Percentiles rank a stretch among this genome's conserved stretches.
These are phyloP conservation scores for Syngnathus floridae DNA, from an alignment of 2,113 vertebrate species.

Conservation along the genomic window DNA sequence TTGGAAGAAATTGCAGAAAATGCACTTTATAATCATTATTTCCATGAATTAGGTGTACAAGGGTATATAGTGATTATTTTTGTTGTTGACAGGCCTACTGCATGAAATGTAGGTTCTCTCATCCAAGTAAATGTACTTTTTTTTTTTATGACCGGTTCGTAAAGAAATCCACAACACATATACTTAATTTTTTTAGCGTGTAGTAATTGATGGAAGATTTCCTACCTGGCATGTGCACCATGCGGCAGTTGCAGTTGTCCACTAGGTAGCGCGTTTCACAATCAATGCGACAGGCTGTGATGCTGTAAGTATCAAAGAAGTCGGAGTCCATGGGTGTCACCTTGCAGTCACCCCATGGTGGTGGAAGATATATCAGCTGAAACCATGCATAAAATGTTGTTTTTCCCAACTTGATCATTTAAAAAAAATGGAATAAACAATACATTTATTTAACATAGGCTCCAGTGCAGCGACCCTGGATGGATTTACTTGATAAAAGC, in stretches of 20 bases:
- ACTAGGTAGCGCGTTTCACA: conserved; percentile 96
- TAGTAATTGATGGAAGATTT: no score
- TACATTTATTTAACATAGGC: no score
- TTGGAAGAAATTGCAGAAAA: background rate
- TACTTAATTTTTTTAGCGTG: background rate
- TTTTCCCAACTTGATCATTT: no score
- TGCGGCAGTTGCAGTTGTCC: conserved; percentile 98
- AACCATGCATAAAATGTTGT: conserved; percentile 15
- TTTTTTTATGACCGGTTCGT: no score
- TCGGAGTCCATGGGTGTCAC: conserved; percentile 83
- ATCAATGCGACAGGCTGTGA: conserved; percentile 94
- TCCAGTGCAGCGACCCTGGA: no score
- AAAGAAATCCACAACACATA: background rate
- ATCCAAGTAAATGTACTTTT: no score
- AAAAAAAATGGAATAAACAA: no score
- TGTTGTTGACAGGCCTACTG: no score
- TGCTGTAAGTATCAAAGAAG: conserved; percentile 94
- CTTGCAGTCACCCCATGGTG: conserved; percentile 96
- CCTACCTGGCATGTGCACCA: conserved; percentile 98
- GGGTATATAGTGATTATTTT: no score
- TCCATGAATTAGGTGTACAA: background rate
- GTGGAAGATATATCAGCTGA: conserved; percentile 91
- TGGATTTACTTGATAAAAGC: background rate
- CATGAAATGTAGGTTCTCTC: no score
- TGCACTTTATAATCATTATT: background rate